Conservation (phyloP, 2,888 invertebrate species). For the Chydorus sphaericus region DNA sequence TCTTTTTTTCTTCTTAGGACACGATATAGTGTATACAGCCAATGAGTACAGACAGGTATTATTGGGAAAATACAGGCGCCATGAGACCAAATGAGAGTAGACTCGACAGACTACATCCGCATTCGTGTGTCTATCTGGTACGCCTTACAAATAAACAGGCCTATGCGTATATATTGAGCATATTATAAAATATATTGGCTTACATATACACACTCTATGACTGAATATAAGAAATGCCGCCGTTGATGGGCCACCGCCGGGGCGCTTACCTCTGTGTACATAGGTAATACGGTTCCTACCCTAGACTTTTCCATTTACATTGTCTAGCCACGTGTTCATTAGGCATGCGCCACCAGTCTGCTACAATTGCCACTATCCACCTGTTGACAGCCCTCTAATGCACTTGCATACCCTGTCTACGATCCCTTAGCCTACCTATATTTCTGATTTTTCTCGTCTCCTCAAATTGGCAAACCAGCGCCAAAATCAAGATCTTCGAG, state of each 20-base stretch:
- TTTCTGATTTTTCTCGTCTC: not conserved
- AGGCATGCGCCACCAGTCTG: conserved; percentile 12
- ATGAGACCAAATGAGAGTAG: too few species aligned
- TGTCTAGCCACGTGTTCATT: conserved; percentile 12
- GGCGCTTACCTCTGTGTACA: too few species aligned
- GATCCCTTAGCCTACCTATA: not conserved
- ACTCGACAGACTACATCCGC: too few species aligned
- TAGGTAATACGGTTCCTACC: too few species aligned
- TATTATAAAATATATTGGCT: not conserved
- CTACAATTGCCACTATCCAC: conserved; percentile 1
- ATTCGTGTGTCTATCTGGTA: not conserved
- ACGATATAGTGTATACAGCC: too few species aligned
- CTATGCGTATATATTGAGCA: not conserved
- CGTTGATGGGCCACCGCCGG: not conserved
- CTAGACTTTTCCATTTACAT: conserved; percentile 12
- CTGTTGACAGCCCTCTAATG: conserved; percentile 8
- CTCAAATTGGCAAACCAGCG: conserved; percentile 2
- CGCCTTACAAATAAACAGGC: too few species aligned
- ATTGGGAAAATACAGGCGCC: too few species aligned
- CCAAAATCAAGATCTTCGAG: conserved; percentile 3
- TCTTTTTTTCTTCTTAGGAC: too few species aligned
- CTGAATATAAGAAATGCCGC: not conserved
- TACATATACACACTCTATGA: too few species aligned
- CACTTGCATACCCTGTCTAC: not conserved
- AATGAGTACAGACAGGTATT: too few species aligned